A percentile compares a stretch with the other conserved stretches of the same genome.
phyloP scores from a whole-genome alignment of 2,888 invertebrate species.

The Girardia tigrina region DNA sequence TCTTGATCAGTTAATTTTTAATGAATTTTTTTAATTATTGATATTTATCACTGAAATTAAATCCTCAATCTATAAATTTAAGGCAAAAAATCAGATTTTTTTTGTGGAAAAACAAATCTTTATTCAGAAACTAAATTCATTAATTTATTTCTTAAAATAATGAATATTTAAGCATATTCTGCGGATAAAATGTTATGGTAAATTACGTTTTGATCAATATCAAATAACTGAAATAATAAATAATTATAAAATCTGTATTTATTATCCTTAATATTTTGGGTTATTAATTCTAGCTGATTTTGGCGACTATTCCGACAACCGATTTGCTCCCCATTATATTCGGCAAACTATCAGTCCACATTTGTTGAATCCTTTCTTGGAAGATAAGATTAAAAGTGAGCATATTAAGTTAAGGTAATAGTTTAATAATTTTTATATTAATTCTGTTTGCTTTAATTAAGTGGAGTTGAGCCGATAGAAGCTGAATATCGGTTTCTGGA shows the following conservation, averaged over 20 bases:
- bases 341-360: conserved; percentile 9
- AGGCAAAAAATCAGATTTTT: too few species aligned
- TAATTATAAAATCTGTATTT: not conserved
- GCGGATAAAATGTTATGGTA: too few species aligned
- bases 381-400: not conserved
- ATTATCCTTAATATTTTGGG: not conserved
- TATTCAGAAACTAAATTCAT: too few species aligned
- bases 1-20: too few species aligned
- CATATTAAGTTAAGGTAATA: not conserved
- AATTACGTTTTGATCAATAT: too few species aligned
- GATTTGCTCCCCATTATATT: conserved; percentile 15
- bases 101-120: too few species aligned
- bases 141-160: too few species aligned
- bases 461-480: not conserved
- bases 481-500: conserved; percentile 12
- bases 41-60: too few species aligned
- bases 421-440: not conserved
- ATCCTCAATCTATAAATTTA: too few species aligned
- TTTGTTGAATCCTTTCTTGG: not conserved
- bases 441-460: not conserved
- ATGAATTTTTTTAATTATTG: too few species aligned
- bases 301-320: not conserved
- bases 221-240: too few species aligned
- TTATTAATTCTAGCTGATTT: not conserved
- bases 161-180: too few species aligned